Conservation (phyloP, 2,888 invertebrate species). For the Bugulina stolonifera region DNA sequence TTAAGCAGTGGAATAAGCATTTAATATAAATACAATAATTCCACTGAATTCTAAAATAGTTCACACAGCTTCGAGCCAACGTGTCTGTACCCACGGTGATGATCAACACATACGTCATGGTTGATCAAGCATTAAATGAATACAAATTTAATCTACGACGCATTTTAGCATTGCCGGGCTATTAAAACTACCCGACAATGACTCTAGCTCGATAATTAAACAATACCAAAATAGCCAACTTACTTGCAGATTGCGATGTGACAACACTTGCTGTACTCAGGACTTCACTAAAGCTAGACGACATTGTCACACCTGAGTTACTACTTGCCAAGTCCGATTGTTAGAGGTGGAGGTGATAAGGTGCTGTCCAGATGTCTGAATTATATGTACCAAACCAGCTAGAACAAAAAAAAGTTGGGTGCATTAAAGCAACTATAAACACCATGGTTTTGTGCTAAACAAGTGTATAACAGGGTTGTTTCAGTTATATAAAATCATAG, state of each 20-base stretch:
- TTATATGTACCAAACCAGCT: slow-evolving; percentile 60
- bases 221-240: too few relatives aligned
- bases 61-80: too few relatives aligned
- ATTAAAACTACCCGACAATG: neutral
- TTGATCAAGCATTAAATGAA: neutral
- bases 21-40: too few relatives aligned
- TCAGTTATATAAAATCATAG: too few relatives aligned
- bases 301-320: neutral
- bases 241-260: too few relatives aligned
- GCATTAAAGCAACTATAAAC: too few relatives aligned
- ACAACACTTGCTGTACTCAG: too few relatives aligned
- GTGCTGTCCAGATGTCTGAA: slow-evolving; percentile 68
- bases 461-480: too few relatives aligned
- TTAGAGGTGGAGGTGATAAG: slow-evolving; percentile 43
- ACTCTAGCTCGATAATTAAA: neutral
- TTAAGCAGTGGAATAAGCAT: too few relatives aligned
- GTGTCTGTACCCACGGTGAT: neutral
- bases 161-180: neutral
- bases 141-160: neutral
- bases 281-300: neutral
- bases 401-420: neutral
- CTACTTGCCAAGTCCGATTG: neutral
- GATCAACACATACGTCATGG: neutral
- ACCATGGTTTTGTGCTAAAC: too few relatives aligned
- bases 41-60: too few relatives aligned